Conservation (phyloP, 2,113 vertebrate genomes). For the Ovis canadensis region DNA sequence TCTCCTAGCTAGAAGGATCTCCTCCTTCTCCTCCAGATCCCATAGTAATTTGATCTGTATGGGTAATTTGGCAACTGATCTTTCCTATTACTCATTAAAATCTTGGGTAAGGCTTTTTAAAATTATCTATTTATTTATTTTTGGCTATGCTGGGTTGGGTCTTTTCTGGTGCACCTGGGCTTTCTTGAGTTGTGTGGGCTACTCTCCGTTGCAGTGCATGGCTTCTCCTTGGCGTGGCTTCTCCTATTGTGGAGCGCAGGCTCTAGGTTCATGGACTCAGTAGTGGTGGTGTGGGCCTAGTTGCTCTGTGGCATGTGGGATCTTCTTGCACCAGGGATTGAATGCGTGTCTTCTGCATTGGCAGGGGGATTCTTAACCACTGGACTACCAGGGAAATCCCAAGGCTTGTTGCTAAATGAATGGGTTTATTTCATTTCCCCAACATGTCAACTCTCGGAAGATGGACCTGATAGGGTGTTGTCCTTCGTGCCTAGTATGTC, state of each 20-base stretch:
- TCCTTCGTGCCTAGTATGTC: background rate
- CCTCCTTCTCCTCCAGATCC: background rate
- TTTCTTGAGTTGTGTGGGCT: background rate
- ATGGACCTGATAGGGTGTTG: too few relatives aligned
- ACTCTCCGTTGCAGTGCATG: background rate
- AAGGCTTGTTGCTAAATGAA: background rate
- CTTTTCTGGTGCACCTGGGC: background rate
- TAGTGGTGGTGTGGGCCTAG: background rate
- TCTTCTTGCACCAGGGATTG: background rate
- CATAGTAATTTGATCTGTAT: background rate
- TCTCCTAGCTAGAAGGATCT: background rate
- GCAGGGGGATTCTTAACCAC: background rate
- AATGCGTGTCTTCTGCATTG: background rate
- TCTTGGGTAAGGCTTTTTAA: background rate
- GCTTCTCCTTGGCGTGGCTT: background rate
- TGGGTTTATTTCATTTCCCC: background rate
- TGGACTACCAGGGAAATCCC: background rate
- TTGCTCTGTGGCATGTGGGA: background rate
- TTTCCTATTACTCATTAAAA: background rate
- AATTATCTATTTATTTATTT: background rate
- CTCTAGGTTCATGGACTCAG: background rate
- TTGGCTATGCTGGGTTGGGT: background rate
- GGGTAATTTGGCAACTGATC: background rate
- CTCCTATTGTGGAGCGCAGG: background rate
- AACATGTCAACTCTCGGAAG: background rate